Evolutionary conservation across 2,797 vertebrate species (phyloP), one percentile per base, ranked within the genome.

Genomic region (Pygocentrus nattereri): DNA sequence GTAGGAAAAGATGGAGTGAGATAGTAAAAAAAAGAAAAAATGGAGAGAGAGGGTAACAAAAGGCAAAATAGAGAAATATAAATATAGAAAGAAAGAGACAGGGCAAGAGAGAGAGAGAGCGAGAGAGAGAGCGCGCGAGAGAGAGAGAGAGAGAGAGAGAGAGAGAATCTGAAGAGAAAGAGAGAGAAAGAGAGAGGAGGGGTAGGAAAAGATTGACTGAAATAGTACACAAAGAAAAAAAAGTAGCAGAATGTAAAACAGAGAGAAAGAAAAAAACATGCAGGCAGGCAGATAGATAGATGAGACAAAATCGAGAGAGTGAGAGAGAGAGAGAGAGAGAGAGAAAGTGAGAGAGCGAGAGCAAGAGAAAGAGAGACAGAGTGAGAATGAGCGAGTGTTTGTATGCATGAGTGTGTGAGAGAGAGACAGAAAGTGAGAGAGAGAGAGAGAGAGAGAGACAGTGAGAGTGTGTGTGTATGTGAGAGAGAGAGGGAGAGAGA

Each of bases 381-480:
- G n/a, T n/a, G n/a, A n/a, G n/a, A n/a, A n/a, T n/a, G n/a, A n/a
- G n/a, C n/a, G n/a, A n/a, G n/a, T n/a, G n/a, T n/a, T n/a, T n/a
- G n/a, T n/a, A n/a, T n/a, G n/a, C n/a, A n/a, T n/a, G n/a, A 74
- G 19, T 88, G 87, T 75, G 85, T 34, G 6, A 34, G 34, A 34
- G 34, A 34, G 34, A 34, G 6, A 6, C 3, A 34, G 6, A n/a
- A n/a, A n/a, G n/a, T n/a, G n/a, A n/a, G n/a, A n/a, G n/a, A n/a
- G n/a, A n/a, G n/a, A n/a, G n/a, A n/a, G n/a, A n/a, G n/a, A n/a
- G n/a, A n/a, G n/a, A n/a, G n/a, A n/a, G n/a, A n/a, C n/a, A n/a
- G n/a, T n/a, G n/a, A n/a, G n/a, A n/a, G n/a, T n/a, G n/a, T n/a
- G n/a, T n/a, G n/a, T n/a, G n/a, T n/a, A n/a, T n/a, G n/a, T n/a